Conservation (phyloP, 2,797 vertebrate species). For the Sarcophilus harrisii region DNA sequence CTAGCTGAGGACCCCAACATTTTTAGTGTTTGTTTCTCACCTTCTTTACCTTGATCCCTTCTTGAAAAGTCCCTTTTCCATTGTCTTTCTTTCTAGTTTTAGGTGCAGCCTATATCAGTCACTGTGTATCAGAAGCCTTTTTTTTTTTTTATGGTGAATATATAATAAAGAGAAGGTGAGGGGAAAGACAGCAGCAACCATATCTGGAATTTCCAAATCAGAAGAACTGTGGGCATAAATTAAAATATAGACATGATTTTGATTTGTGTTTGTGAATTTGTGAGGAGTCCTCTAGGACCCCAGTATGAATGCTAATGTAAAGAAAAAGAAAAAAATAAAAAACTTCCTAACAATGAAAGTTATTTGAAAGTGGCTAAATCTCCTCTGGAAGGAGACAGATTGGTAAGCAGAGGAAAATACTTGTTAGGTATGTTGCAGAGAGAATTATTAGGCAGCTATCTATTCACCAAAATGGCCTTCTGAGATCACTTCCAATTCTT, state of each 20-base stretch:
- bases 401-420: not conserved
- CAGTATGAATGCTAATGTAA: not conserved
- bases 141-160: not conserved
- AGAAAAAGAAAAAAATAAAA: not conserved
- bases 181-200: not conserved
- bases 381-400: not conserved
- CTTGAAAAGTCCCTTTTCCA: conserved; percentile 41
- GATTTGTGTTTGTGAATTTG: not conserved
- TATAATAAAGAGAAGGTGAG: conserved; percentile 31
- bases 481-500: not conserved
- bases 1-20: too few species aligned
- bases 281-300: not conserved
- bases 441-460: not conserved
- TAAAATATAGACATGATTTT: conserved; percentile 18
- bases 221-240: conserved; percentile 7
- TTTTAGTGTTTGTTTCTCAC: conserved; percentile 39
- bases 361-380: not conserved
- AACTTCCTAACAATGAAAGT: not conserved
- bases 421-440: not conserved
- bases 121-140: conserved; percentile 38
- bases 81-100: conserved; percentile 52
- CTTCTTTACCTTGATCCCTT: conserved; percentile 30
- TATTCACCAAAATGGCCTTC: not conserved
- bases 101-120: conserved; percentile 54
- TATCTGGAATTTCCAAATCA: conserved; percentile 44